Evolutionary conservation across 2,113 vertebrate species (phyloP), one percentile per base, ranked within the genome.

Genomic region (Dromaius novaehollandiae): DNA sequence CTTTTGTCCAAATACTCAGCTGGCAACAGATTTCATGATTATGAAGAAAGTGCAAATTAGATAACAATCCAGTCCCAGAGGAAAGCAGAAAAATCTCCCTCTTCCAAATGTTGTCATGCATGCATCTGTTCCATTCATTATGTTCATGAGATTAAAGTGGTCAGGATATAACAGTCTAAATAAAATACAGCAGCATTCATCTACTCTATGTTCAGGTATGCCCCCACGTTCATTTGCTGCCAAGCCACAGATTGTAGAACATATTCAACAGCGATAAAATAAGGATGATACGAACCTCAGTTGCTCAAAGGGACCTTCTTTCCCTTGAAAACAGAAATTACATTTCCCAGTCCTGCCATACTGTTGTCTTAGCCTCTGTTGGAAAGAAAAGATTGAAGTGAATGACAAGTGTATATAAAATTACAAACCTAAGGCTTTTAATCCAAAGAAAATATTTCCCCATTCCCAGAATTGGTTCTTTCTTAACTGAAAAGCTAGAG

Each of bases 81-180:
- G 32, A 95, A 82, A 50, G 60, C 34, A 65, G 63, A 89, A 95
- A 95, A 82, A 25, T 30, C 22, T 30, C 34, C n/a, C 21, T 78
- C 26, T 86, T 85, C 28, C 93, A 94, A 94, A 94, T 82, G 8
- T 94, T 83, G 63, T 78, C 74, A 91, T 90, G 36, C 48, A 78
- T 50, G 5, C 50, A 68, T 73, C 51, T 96, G 17, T 94, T 95
- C 18, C 84, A 13, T 91, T 94, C n/a, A 75, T 94, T 91, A 77
- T 36, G 79, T 93, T 94, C 0, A 64, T 65, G 50, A 96, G 38
- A 40, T 91, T 88, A 73, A 82, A 22, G 15, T 85, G 77, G n/a
- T 81, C 63, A 86, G 51, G 75, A 61, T 80, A 88, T 25, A 82
- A 30, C 9, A n/a, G 81, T 92, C 64, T 48, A 92, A 94, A 88